A percentile compares a stretch with the other conserved stretches of the same genome.
phyloP scores from a whole-genome alignment of 2,113 vertebrate species.

The Pelodiscus sinensis region DNA sequence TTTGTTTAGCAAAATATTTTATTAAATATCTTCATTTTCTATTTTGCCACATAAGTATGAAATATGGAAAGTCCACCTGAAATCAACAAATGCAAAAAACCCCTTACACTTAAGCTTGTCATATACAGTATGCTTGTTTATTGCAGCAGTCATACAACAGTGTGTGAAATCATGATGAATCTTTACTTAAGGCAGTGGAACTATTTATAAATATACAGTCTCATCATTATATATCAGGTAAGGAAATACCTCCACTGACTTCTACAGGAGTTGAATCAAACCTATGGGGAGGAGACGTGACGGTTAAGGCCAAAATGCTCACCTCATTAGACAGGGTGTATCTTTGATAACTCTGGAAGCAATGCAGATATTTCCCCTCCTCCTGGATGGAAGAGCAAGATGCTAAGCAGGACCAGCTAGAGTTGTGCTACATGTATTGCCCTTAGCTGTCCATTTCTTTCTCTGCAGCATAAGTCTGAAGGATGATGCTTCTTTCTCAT shows the following conservation, averaged over 20 bases:
- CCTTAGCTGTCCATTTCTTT: background rate
- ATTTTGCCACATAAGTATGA: background rate
- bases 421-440: background rate
- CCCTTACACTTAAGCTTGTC: background rate
- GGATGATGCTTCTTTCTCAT: background rate
- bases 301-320: background rate
- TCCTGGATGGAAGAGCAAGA: background rate
- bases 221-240: background rate
- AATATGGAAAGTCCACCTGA: background rate
- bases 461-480: background rate
- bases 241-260: background rate
- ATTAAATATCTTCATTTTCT: background rate
- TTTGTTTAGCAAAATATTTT: background rate
- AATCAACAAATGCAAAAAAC: background rate
- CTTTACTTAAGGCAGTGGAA: background rate
- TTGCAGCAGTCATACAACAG: background rate
- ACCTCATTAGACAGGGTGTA: background rate
- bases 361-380: background rate
- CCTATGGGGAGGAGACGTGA: background rate
- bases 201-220: background rate
- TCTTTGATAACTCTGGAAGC: background rate
- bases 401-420: background rate
- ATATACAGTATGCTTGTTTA: background rate
- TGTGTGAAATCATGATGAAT: background rate
- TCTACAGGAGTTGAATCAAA: background rate